Base-by-base conservation (phyloP, 2,888 invertebrate genomes). In the Colostygia pectinataria region DNA sequence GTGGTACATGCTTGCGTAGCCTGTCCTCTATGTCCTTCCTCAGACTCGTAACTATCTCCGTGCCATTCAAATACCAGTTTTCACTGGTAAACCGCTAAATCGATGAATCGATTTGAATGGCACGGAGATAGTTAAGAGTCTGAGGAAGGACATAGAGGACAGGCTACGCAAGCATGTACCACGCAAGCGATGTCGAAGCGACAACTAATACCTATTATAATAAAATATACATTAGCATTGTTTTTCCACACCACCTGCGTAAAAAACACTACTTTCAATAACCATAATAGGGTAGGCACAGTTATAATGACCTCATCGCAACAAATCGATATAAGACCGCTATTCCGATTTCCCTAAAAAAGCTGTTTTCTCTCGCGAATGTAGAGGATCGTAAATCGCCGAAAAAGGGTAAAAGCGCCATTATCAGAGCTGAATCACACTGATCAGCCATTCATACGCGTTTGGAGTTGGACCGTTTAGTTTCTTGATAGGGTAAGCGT, bases 291-390 rank as follows among this genome's bases (percentile, higher is more conserved):
- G 50, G 51, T 53, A 49, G 53, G n/a, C 29, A 20, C 71, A 60
- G 68, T 61, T 66, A 66, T 0, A 29, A 46, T 73, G 71, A 74
- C 54, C 59, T 73, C 71, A 73, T 54, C 41, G 33, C 15, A 32
- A 24, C 37, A 51, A 56, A 51, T 43, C 57, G 50, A 66, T 61
- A 60, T 59, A 41, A 23, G 43, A 68, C 80, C 71, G 80, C 74
- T 79, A 75, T 51, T 68, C 68, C 64, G 63, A 74, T 80, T 82
- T 72, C 59, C 77, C 70, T 67, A 77, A 81, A 77, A 79, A 72
- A 71, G 63, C 57, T 37, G 57, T 71, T 71, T 74, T 68, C 70
- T 64, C 58, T 50, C 45, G 50, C 57, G 55, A 47, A 47, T 45
- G 53, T 59, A 66, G 64, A 66, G 66, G 65, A 64, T 66, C 74